Conservation (phyloP, 35 echinoderm and acorn worm species). For the Acanthaster planci region DNA sequence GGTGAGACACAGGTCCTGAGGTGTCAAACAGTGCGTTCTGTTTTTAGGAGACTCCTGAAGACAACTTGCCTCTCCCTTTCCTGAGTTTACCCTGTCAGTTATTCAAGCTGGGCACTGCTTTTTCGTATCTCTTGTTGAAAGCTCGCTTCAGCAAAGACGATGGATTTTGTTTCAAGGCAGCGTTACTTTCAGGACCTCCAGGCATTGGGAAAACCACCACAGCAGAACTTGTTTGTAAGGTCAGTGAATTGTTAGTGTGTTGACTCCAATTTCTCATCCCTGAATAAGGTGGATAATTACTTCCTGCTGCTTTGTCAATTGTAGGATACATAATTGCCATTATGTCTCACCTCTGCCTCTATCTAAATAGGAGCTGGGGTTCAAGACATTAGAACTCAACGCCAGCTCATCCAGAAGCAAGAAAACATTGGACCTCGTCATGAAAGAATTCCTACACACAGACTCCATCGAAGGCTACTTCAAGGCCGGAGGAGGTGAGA, state of each 20-base stretch:
- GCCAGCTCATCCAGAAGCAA: conserved; percentile 91
- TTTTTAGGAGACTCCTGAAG: too few species aligned
- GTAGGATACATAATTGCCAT: neutral
- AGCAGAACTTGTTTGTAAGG: conserved; percentile 88
- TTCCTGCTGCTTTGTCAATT: neutral
- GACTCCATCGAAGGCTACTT: conserved; percentile 50
- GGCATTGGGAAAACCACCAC: conserved; percentile 89
- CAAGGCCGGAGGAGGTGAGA: conserved; percentile 85
- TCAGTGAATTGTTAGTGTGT: conserved; percentile 19
- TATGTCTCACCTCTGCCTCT: neutral
- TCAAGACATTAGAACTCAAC: conserved; percentile 81
- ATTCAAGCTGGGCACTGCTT: too few species aligned
- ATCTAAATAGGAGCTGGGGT: conserved; percentile 70
- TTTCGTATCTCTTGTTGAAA: conserved; percentile 39
- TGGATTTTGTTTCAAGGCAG: conserved; percentile 76
- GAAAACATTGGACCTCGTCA: conserved; percentile 65
- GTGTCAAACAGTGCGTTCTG: too few species aligned
- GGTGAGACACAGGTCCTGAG: too few species aligned
- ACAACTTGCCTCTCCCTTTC: too few species aligned
- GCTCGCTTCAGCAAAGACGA: conserved; percentile 69
- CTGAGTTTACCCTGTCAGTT: too few species aligned
- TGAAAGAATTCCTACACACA: conserved; percentile 81
- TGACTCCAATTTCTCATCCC: too few species aligned
- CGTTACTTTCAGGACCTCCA: conserved; percentile 87
- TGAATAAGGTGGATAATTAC: too few species aligned